Evolutionary conservation across 64 coral and sea anemone species (phyloP).

Genomic region (Catalaphyllia jardinei): DNA sequence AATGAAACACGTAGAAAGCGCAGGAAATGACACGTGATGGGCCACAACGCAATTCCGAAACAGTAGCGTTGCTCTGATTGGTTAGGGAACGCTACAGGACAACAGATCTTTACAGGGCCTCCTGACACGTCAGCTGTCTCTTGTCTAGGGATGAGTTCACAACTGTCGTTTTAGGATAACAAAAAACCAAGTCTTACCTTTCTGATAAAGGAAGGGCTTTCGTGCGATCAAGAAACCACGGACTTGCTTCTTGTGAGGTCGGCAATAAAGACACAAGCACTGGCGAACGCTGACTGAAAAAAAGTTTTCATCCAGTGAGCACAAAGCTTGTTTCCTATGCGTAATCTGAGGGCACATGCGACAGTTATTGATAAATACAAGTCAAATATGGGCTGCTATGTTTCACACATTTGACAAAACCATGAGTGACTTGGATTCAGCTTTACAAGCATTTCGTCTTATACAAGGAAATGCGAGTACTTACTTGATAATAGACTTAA

Average conservation of each 20-base stretch:
- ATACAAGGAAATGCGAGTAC: background rate
- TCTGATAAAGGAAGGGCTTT: constrained; percentile 76
- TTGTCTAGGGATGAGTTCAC: background rate
- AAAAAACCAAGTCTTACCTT: constrained; percentile 60
- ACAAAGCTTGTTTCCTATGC: background rate
- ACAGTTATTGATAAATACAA: no score
- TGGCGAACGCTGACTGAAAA: constrained; percentile 85
- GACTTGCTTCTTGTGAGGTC: constrained; percentile 87
- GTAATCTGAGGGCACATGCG: no score
- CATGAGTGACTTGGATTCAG: no score
- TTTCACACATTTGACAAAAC: background rate
- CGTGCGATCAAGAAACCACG: constrained; percentile 80
- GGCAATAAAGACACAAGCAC: constrained; percentile 89
- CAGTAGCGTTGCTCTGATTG: no score
- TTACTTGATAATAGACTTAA: constrained; percentile 98
- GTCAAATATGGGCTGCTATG: no score
- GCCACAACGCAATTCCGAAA: no score
- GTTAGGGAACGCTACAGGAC: no score
- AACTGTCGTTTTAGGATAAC: background rate
- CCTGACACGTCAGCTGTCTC: background rate
- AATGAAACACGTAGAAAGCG: no score
- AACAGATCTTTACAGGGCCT: no score
- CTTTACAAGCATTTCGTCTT: background rate
- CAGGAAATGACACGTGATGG: no score
- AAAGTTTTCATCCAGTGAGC: background rate